Evolutionary conservation across 2,113 vertebrate genomes (phyloP).

Genomic region (Cyprinodon brontotheroides): DNA sequence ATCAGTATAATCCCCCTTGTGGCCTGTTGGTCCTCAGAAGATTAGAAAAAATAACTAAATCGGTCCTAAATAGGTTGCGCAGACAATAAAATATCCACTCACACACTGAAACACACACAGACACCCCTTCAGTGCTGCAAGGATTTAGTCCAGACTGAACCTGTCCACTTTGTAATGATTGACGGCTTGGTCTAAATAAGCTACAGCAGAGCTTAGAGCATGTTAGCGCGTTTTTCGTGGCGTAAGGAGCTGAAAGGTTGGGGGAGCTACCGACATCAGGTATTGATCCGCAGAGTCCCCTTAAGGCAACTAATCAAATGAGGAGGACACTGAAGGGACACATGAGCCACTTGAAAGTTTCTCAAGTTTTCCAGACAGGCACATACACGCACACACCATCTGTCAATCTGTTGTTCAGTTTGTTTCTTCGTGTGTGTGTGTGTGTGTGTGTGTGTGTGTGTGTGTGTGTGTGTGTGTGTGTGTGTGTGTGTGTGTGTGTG

Average conservation of each 20-base stretch:
- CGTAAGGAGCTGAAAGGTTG: conserved; percentile 18
- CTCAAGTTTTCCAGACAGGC: conserved; percentile 63
- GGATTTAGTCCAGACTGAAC: conserved; percentile 50
- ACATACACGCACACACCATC: conserved; percentile 16
- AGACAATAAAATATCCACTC: too few relatives aligned
- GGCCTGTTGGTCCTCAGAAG: too few relatives aligned
- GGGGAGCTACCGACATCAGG: conserved; percentile 45
- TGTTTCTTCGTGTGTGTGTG: conserved; percentile 19
- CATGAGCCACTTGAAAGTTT: conserved; percentile 64
- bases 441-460: conserved; percentile 28
- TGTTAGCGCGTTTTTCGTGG: conserved; percentile 16
- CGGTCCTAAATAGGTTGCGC: too few relatives aligned
- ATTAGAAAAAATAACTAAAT: too few relatives aligned
- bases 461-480: conserved; percentile 36
- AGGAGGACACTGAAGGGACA: conserved; percentile 52
- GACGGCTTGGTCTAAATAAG: conserved; percentile 66
- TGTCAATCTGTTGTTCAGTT: conserved; percentile 48
- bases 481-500: conserved; percentile 30
- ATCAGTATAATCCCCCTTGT: too few relatives aligned
- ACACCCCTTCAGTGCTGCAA: conserved; percentile 29
- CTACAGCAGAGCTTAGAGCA: conserved; percentile 35
- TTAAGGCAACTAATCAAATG: conserved; percentile 75
- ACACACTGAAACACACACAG: too few relatives aligned
- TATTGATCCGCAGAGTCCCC: conserved; percentile 73
- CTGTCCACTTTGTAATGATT: conserved; percentile 60